Evolutionary conservation across 2,113 vertebrate genomes (phyloP).

Genomic region (Apus apus): DNA sequence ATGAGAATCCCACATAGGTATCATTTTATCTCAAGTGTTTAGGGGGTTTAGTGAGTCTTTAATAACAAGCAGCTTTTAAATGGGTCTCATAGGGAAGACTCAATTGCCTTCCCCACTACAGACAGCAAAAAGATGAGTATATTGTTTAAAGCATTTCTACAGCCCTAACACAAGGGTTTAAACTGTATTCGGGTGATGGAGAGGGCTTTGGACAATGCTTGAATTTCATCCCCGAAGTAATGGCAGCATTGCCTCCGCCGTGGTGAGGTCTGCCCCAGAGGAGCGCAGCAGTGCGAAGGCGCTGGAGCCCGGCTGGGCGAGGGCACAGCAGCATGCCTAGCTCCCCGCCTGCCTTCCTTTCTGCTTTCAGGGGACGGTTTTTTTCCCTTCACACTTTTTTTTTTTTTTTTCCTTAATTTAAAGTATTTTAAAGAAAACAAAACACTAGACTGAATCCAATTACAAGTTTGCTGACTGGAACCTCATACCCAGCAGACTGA

Average conservation of each 20-base stretch:
- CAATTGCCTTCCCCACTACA: neutral
- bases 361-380: neutral
- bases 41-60: conserved; percentile 1
- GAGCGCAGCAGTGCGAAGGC: accelerated
- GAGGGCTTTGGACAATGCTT: neutral
- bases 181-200: neutral
- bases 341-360: neutral
- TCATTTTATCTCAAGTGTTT: neutral
- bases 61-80: neutral
- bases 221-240: neutral
- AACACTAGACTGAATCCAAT: neutral
- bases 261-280: accelerated
- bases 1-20: neutral
- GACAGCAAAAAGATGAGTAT: neutral
- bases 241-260: accelerated
- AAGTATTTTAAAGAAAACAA: conserved; percentile 18
- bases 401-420: neutral
- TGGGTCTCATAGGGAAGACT: neutral
- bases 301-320: accelerated
- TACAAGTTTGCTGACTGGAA: conserved; percentile 24
- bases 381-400: neutral
- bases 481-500: neutral
- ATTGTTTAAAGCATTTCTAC: neutral
- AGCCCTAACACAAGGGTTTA: neutral
- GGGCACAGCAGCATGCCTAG: neutral